phyloP scores from a whole-genome alignment of 64 coral and sea anemone species.

The Montipora sp. region DNA sequence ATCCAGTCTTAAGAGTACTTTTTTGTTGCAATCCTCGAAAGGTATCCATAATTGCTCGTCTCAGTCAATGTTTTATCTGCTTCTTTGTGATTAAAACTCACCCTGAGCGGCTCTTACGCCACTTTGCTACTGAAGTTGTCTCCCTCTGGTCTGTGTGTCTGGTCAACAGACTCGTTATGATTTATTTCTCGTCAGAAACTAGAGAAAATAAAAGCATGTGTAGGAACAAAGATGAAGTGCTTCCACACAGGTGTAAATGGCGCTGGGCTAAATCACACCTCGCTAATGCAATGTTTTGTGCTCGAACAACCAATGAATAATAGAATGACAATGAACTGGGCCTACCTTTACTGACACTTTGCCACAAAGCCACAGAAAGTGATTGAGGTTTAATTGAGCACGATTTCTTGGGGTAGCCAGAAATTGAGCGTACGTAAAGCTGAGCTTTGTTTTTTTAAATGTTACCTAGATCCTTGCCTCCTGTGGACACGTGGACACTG shows the following conservation, averaged over 20 bases:
- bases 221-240: slow-evolving; percentile 79
- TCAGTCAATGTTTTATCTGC: not conserved
- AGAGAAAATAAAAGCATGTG: slow-evolving; percentile 81
- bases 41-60: slow-evolving; percentile 1
- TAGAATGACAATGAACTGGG: slow-evolving; percentile 54
- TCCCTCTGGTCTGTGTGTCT: not conserved
- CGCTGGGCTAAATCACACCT: slow-evolving; percentile 76
- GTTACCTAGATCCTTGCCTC: slow-evolving; percentile 39
- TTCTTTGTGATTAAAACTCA: not conserved
- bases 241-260: slow-evolving; percentile 87
- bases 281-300: slow-evolving; percentile 86
- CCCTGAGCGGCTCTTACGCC: not conserved
- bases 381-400: slow-evolving; percentile 63
- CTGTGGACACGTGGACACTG: slow-evolving; percentile 71
- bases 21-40: slow-evolving; percentile 21
- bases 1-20: slow-evolving; percentile 14
- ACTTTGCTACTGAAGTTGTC: not conserved
- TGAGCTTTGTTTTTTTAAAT: slow-evolving; percentile 28
- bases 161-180: not conserved
- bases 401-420: slow-evolving; percentile 16
- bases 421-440: not conserved
- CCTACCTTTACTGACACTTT: slow-evolving; percentile 52
- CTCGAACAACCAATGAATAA: slow-evolving; percentile 59
- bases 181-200: slow-evolving; percentile 51
- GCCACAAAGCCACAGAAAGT: slow-evolving; percentile 55